phyloP scores from a whole-genome alignment of 1,140 invertebrate species.

The Trichogramma pretiosum region DNA sequence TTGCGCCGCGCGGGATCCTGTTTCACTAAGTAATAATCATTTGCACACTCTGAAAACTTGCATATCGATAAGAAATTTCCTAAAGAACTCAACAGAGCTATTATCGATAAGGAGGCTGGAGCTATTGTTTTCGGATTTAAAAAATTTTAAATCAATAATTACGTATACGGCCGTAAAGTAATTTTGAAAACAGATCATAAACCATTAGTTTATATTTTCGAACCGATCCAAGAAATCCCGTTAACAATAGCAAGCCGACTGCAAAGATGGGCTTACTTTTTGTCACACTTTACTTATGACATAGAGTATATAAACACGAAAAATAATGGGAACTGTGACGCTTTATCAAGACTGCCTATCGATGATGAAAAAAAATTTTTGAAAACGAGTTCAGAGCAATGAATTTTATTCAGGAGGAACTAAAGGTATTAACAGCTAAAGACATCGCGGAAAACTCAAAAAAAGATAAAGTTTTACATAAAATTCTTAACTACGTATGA shows the following conservation, averaged over 20 bases:
- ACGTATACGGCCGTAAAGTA: conserved; percentile 38
- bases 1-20: conserved; percentile 40
- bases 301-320: not conserved
- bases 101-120: conserved; percentile 44
- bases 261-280: not conserved
- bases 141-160: conserved; percentile 43
- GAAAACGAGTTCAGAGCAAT: not conserved
- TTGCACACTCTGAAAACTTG: no score
- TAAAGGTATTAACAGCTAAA: not conserved
- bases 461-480: not conserved
- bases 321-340: not conserved
- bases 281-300: not conserved
- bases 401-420: not conserved
- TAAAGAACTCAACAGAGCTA: conserved; percentile 39
- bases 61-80: no score
- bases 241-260: not conserved
- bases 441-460: not conserved
- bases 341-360: not conserved
- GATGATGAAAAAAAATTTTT: not conserved
- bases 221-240: not conserved
- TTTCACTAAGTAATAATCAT: conserved; percentile 42
- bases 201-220: conserved; percentile 23
- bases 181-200: conserved; percentile 36
- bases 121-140: conserved; percentile 34
- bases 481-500: not conserved